Conservation (phyloP, 2,888 invertebrate genomes). For the Drosophila greeni region DNA sequence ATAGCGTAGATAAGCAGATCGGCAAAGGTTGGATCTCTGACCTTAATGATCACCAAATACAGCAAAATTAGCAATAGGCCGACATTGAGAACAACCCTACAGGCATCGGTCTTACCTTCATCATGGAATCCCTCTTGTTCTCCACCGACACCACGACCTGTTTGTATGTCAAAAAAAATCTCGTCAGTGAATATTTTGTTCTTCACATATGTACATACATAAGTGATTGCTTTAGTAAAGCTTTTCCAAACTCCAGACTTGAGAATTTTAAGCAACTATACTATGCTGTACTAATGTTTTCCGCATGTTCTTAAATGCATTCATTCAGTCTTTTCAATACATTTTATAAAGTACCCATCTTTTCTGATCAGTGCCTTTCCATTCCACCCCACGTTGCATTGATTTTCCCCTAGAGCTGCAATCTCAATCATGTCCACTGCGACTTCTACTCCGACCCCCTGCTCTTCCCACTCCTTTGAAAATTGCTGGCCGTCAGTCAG, state of each 20-base stretch:
- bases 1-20: conserved; percentile 81
- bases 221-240: too few species aligned
- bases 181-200: too few species aligned
- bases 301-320: too few species aligned
- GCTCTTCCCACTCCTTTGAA: not conserved
- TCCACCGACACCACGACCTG: conserved; percentile 10
- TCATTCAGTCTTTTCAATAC: not conserved
- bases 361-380: not conserved
- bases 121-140: not conserved
- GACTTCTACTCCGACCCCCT: not conserved
- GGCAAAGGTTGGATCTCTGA: conserved; percentile 81
- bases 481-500: conserved; percentile 29
- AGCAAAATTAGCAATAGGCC: conserved; percentile 84
- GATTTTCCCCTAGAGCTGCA: not conserved
- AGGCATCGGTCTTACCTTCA: conserved; percentile 81
- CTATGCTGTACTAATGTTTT: not conserved
- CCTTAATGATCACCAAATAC: conserved; percentile 88
- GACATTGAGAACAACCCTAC: conserved; percentile 86
- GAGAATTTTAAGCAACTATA: too few species aligned
- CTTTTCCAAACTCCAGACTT: too few species aligned
- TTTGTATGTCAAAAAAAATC: too few species aligned
- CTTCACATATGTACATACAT: too few species aligned
- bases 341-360: not conserved
- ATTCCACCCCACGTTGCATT: not conserved
- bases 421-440: not conserved